phyloP scores from a whole-genome alignment of 2,113 vertebrate genomes.

The Pachycephala philippinensis region DNA sequence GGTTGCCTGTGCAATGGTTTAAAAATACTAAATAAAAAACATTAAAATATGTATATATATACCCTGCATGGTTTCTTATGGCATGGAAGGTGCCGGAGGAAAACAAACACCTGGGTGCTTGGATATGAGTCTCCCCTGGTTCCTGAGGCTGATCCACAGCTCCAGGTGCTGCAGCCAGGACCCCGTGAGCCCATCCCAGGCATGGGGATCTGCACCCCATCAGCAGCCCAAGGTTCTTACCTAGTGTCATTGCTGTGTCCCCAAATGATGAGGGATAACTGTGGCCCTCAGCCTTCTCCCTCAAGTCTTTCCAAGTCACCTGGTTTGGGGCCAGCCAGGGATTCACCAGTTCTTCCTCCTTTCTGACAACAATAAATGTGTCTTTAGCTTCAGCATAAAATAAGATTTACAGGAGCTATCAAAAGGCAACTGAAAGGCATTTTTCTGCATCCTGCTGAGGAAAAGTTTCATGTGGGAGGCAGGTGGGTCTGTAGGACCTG shows the following conservation, averaged over 20 bases:
- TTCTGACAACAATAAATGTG: background rate
- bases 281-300: accelerated
- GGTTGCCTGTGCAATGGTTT: background rate
- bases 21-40: background rate
- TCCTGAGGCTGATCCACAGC: background rate
- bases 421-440: background rate
- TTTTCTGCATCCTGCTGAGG: background rate
- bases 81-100: background rate
- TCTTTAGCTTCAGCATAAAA: background rate
- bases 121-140: accelerated
- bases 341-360: background rate
- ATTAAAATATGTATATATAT: no score
- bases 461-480: background rate
- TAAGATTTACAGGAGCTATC: slow-evolving; percentile 24
- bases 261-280: accelerated
- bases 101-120: accelerated
- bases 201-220: accelerated
- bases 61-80: background rate
- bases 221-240: background rate
- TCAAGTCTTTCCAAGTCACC: background rate
- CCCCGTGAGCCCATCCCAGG: accelerated
- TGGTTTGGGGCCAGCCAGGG: background rate
- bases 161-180: background rate
- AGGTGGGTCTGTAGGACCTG: background rate
- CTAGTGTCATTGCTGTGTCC: background rate